A percentile compares a stretch with the other conserved stretches of the same genome.
Conservation (phyloP, 2,113 vertebrate species). For the Struthidea cinerea region DNA sequence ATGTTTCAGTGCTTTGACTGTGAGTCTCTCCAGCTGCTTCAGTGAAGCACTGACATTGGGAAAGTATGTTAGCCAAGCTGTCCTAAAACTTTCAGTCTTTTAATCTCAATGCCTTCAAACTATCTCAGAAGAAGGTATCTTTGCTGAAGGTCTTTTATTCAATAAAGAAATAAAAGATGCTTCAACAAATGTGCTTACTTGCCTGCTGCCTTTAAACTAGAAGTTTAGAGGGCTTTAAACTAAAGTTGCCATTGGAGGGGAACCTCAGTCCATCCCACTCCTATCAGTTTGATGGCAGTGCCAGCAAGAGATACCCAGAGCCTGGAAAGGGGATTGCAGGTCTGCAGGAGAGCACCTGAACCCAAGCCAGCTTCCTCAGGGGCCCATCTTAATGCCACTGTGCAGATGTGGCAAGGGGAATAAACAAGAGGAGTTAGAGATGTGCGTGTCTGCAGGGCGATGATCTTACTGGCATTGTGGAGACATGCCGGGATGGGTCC, state of each 20-base stretch:
- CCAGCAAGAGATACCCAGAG: not conserved
- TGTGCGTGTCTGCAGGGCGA: not conserved
- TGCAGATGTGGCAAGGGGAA: not conserved
- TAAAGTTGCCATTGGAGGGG: not conserved
- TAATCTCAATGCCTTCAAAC: not conserved
- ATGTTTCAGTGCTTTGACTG: not conserved
- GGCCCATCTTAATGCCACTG: not conserved
- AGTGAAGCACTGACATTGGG: not conserved
- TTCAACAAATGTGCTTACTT: not conserved
- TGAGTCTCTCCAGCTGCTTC: not conserved
- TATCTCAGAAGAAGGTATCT: not conserved
- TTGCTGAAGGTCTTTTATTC: not conserved
- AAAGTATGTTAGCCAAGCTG: slow-evolving; percentile 9
- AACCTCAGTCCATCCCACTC: not conserved
- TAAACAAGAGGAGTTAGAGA: not conserved
- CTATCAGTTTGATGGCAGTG: not conserved
- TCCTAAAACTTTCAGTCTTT: slow-evolving; percentile 12
- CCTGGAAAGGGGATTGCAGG: not conserved
- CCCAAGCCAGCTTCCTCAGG: not conserved
- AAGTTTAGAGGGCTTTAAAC: not conserved
- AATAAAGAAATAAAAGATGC: not conserved
- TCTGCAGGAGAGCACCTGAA: not conserved
- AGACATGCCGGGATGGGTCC: not conserved
- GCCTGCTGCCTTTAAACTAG: not conserved
- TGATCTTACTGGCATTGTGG: not conserved